A percentile compares a stretch with the other conserved stretches of the same genome.
These are phyloP conservation scores for Poecilobothrus nobilitatus DNA, from an alignment of 2,888 invertebrate species.

Conservation along the genomic window DNA sequence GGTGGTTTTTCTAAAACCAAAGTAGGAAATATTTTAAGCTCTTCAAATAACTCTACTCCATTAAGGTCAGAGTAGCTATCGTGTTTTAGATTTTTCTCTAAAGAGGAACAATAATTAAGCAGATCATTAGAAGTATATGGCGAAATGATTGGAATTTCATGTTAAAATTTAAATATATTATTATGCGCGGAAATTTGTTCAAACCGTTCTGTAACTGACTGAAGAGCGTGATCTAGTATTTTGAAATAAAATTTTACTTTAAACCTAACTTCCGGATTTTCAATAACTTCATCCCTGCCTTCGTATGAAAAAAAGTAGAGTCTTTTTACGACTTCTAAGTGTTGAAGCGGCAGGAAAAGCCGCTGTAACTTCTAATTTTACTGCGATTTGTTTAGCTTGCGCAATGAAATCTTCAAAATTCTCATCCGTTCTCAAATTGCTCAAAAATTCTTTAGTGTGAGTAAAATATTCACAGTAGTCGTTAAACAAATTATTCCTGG, in stretches of 20 bases:
- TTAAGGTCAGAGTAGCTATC: slow-evolving; percentile 12
- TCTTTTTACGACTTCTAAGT: slow-evolving; percentile 14
- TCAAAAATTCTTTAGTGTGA: slow-evolving; percentile 11
- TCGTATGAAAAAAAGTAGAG: slow-evolving; percentile 14
- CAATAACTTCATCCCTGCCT: background rate
- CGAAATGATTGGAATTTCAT: slow-evolving; percentile 12
- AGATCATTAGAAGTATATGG: slow-evolving; percentile 8
- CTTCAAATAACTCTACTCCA: slow-evolving; percentile 15
- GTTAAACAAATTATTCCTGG: slow-evolving; percentile 11
- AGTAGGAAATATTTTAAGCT: slow-evolving; percentile 12
- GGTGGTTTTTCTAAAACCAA: background rate
- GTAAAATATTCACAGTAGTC: slow-evolving; percentile 15
- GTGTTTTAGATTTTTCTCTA: slow-evolving; percentile 13
- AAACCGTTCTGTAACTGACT: slow-evolving; percentile 12
- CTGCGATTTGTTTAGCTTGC: slow-evolving; percentile 14
- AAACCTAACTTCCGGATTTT: slow-evolving; percentile 13
- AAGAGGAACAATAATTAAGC: background rate
- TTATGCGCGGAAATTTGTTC: slow-evolving; percentile 12
- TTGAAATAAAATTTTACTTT: slow-evolving; percentile 16
- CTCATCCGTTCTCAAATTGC: too few relatives aligned
- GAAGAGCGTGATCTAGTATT: slow-evolving; percentile 15
- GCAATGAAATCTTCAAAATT: slow-evolving; percentile 14
- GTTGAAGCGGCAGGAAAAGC: slow-evolving; percentile 14
- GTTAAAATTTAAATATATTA: slow-evolving; percentile 14
- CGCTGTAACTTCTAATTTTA: slow-evolving; percentile 16